These are phyloP conservation scores for Ethmia dodecea DNA, from an alignment of 2,888 invertebrate genomes.

Conservation along the genomic window DNA sequence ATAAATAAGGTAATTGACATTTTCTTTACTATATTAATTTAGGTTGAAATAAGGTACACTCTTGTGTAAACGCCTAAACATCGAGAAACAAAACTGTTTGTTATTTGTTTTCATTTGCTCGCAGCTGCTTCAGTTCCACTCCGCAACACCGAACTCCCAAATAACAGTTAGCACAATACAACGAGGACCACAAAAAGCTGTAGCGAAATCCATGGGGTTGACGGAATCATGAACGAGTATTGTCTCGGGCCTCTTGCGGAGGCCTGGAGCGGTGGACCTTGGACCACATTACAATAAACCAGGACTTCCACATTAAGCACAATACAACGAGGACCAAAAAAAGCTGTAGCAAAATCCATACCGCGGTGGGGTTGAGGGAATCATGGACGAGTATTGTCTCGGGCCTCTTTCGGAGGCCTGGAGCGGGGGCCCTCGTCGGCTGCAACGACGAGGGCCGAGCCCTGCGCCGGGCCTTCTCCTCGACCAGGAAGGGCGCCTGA, in stretches of 20 bases:
- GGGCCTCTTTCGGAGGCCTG: constrained; percentile 28
- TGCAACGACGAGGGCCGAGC: constrained; percentile 42
- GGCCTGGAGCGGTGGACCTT: constrained; percentile 19
- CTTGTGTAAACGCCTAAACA: no score
- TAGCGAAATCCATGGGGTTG: constrained; percentile 30
- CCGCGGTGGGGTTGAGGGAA: constrained; percentile 38
- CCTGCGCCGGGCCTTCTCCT: constrained; percentile 18
- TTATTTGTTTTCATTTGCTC: no score
- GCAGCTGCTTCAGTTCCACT: no score
- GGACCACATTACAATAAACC: no score
- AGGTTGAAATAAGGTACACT: no score
- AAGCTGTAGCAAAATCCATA: neutral
- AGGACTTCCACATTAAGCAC: no score
- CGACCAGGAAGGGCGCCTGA: constrained; percentile 26
- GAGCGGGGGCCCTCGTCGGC: constrained; percentile 25
- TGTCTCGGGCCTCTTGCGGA: constrained; percentile 38
- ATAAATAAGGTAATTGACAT: no score
- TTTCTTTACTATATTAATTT: no score
- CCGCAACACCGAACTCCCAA: no score
- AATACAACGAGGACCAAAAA: neutral
- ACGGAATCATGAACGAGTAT: constrained; percentile 43
- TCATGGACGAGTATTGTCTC: constrained; percentile 50
- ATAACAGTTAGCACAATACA: no score
- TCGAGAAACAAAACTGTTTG: no score
- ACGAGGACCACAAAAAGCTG: neutral